Percentiles rank a stretch among this genome's conserved stretches.
Evolutionary conservation across 2,888 invertebrate genomes (phyloP).

Genomic region (Horisme vitalbata): DNA sequence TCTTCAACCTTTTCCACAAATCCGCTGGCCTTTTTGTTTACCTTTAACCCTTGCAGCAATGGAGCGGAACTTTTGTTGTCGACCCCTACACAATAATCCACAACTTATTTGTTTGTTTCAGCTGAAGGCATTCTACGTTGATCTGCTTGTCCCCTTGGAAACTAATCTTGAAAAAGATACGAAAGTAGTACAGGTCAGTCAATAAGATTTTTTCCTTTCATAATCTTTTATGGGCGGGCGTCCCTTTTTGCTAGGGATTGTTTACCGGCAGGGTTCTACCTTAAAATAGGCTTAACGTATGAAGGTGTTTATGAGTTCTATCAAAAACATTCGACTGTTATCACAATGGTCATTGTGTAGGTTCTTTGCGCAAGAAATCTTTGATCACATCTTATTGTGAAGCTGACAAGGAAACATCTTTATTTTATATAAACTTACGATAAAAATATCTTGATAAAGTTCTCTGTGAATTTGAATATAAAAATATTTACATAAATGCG

Average conservation of each 20-base stretch:
- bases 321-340: conserved; percentile 66
- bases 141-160: conserved; percentile 95
- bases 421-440: background rate
- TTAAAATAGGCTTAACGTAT: conserved; percentile 40
- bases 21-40: conserved; percentile 29
- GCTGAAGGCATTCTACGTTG: conserved; percentile 97
- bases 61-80: conserved; percentile 29
- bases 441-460: background rate
- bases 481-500: background rate
- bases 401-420: background rate
- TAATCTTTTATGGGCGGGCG: conserved; percentile 56
- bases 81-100: conserved; percentile 39
- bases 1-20: conserved; percentile 25
- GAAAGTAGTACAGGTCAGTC: conserved; percentile 93
- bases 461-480: conserved; percentile 3
- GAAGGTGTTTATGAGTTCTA: conserved; percentile 59
- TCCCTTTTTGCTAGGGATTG: conserved; percentile 52
- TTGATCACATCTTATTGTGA: conserved; percentile 1
- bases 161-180: conserved; percentile 97
- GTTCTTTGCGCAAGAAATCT: background rate
- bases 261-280: conserved; percentile 49
- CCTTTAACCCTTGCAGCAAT: conserved; percentile 29
- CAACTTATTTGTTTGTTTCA: conserved; percentile 74
- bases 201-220: conserved; percentile 54
- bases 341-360: no score